Base-by-base conservation (phyloP, 1,140 invertebrate genomes). In the Nephila pilipes region DNA sequence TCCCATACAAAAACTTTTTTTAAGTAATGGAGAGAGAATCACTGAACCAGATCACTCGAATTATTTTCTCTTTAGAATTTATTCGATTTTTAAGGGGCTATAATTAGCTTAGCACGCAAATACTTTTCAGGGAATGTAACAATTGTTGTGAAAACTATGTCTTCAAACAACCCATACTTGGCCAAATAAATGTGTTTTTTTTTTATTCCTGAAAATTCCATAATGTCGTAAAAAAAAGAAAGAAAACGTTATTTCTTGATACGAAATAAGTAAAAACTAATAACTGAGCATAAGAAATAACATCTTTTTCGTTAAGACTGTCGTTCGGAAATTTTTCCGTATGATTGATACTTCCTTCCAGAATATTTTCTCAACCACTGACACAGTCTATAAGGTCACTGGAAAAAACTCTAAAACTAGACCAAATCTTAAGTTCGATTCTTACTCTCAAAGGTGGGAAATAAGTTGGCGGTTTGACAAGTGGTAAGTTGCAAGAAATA, bases 391-490 rank as follows among this genome's bases (percentile, higher is more conserved):
- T 83, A 83, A 83, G 81, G 81, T 83, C 54, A 46, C 22, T 83
- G 46, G 80, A 16, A 46, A 46, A 46, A 46, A 10, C 12, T 10
- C 46, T 10, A 46, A 83, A 46, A 54, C 54, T 22, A 6, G 16
- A 46, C 38, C 22, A 83, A 83, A 55, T 83, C 81, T 22, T 55
- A 83, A 57, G 46, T 55, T 83, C 29, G 46, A 83, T 54, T 83
- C 81, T n/a, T 22, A 32, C 32, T 25, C 36, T 25, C n/a, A 57
- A 83, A 83, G 81, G 81, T 83, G n/a, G 8, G 81, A 83, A 83
- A 83, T 57, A 57, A 83, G 81, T 83, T 83, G 81, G 81, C 81
- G 46, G 38, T 54, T 83, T 83, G 81, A 83, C 81, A 83, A 83
- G 81, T 18, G n/a, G 54, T 16, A n/a, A 54, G 46, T 22, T 29